A percentile compares a stretch with the other conserved stretches of the same genome.
These are phyloP conservation scores for Paramuricea clavata DNA, from an alignment of 92 coral and sea anemone species.

Conservation along the genomic window DNA sequence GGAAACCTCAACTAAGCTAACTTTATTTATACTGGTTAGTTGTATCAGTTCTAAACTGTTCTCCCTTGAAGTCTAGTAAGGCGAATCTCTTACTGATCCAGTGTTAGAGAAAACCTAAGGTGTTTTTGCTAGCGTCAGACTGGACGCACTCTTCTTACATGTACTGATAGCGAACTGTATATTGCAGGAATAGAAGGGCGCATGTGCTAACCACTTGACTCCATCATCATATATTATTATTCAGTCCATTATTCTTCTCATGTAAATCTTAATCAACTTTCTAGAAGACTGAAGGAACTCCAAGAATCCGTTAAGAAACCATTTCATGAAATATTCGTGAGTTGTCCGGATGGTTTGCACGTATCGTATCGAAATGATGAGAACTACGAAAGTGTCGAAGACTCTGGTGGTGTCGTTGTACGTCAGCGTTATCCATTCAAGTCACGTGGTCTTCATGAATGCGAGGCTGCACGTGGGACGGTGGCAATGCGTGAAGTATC, in stretches of 20 bases:
- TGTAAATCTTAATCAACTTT: not conserved
- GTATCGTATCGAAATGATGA: conserved; percentile 85
- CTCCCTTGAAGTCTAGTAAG: no score
- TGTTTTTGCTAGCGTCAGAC: no score
- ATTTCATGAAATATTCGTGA: conserved; percentile 83
- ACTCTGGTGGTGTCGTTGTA: conserved; percentile 87
- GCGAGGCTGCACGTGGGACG: conserved; percentile 71
- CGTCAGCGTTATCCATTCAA: conserved; percentile 90
- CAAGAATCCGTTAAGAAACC: conserved; percentile 80
- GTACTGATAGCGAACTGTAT: no score
- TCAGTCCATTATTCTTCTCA: not conserved
- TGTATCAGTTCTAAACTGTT: no score
- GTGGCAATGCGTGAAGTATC: conserved; percentile 86
- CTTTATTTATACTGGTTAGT: no score
- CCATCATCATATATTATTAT: no score
- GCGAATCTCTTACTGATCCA: no score
- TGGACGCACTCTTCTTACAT: no score
- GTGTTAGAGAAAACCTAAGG: no score
- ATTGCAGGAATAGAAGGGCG: no score
- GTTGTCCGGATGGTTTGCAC: conserved; percentile 95
- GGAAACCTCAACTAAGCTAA: no score
- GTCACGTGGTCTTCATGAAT: conserved; percentile 72
- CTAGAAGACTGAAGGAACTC: conserved; percentile 77
- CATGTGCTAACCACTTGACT: no score
- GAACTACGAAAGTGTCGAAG: conserved; percentile 67